Conservation (phyloP, 2,797 vertebrate species). For the Saguinus oedipus region DNA sequence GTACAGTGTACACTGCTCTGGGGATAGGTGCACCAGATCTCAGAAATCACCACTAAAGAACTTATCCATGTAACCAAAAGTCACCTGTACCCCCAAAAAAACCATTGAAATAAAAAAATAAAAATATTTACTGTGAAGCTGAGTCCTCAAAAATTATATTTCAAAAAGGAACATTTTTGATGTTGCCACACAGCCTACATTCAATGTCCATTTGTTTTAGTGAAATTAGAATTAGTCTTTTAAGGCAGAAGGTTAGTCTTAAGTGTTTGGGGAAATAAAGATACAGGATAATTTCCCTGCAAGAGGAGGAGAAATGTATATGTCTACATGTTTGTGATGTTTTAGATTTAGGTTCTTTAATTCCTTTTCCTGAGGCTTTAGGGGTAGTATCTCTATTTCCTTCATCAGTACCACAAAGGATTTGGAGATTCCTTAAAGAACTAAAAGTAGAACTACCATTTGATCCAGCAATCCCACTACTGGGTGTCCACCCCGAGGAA, state of each 20-base stretch:
- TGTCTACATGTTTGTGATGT: neutral
- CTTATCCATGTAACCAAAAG: neutral
- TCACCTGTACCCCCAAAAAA: neutral
- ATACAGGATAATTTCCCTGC: neutral
- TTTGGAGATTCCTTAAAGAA: neutral
- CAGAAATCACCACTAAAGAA: neutral
- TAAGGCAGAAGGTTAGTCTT: neutral
- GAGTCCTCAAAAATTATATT: neutral
- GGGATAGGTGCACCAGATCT: neutral
- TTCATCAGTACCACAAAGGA: neutral
- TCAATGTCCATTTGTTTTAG: neutral
- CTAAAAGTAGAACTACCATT: neutral
- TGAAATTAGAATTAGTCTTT: slow-evolving; percentile 10
- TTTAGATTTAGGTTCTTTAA: neutral
- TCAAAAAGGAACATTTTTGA: neutral
- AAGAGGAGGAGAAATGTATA: neutral
- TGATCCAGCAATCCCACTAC: neutral
- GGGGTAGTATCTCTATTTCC: neutral
- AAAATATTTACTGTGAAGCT: neutral
- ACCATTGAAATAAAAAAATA: neutral
- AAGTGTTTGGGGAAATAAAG: neutral
- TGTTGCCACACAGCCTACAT: neutral
- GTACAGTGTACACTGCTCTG: neutral
- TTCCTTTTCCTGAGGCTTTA: neutral
- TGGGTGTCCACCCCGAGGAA: neutral